Conservation (phyloP, 2,888 invertebrate species). For the Deroplatys truncata region DNA sequence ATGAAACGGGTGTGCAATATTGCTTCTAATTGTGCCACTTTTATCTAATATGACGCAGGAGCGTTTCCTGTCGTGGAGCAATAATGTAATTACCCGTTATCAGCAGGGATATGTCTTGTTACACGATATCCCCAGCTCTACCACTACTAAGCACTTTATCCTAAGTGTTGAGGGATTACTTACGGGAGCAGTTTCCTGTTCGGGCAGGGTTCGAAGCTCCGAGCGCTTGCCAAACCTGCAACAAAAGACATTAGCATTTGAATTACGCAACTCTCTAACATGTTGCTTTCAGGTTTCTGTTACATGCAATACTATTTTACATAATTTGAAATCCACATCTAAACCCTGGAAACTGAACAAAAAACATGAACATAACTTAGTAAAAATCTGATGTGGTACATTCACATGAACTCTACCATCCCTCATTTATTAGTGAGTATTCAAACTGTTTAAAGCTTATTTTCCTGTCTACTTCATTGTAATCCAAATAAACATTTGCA, state of each 20-base stretch:
- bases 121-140: not conserved
- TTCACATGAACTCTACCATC: no score
- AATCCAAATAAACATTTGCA: no score
- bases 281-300: not conserved
- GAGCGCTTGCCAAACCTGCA: conserved; percentile 20
- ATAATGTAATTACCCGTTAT: not conserved
- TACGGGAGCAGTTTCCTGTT: not conserved
- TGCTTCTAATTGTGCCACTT: not conserved
- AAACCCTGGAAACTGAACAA: not conserved
- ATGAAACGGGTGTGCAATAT: not conserved
- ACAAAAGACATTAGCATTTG: not conserved
- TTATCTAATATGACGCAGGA: not conserved
- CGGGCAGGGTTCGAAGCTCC: not conserved
- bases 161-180: not conserved
- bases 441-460: no score
- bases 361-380: no score
- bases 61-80: not conserved
- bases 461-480: no score
- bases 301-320: not conserved
- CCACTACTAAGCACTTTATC: not conserved
- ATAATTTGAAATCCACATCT: not conserved
- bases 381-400: no score
- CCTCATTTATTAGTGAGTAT: no score
- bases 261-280: not conserved
- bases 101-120: not conserved